Evolutionary conservation across 2,888 invertebrate genomes (phyloP).

Genomic region (Acanthosepion pharaonis): DNA sequence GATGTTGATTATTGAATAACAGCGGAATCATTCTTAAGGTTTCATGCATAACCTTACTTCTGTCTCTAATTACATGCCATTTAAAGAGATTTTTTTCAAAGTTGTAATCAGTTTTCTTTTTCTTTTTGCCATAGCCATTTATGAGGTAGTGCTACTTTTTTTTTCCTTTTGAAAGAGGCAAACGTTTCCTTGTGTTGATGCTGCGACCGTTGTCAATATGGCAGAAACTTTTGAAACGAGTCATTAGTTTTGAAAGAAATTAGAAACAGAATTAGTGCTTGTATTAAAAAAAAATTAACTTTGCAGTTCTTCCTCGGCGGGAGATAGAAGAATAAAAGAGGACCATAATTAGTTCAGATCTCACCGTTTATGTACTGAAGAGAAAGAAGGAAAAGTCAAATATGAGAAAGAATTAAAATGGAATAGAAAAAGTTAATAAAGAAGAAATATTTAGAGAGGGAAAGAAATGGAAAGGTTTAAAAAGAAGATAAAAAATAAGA

Average conservation of each 20-base stretch:
- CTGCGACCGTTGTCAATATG: background rate
- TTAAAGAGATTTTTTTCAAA: background rate
- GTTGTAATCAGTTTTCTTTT: background rate
- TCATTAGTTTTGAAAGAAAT: conserved; percentile 6
- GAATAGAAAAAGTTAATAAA: too few relatives aligned
- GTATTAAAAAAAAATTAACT: background rate
- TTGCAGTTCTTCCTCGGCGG: background rate
- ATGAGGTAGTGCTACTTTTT: background rate
- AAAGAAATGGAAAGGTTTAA: too few relatives aligned
- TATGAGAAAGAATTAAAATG: too few relatives aligned
- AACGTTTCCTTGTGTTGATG: background rate
- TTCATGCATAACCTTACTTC: background rate
- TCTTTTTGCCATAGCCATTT: background rate
- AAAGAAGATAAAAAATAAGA: too few relatives aligned
- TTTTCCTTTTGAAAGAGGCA: background rate
- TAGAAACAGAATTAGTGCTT: background rate
- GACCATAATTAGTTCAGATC: too few relatives aligned
- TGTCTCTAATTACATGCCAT: background rate
- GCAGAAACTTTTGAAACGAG: background rate
- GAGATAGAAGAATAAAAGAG: too few relatives aligned
- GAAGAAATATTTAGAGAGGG: too few relatives aligned
- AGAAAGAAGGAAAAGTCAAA: too few relatives aligned
- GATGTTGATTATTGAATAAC: background rate
- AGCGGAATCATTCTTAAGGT: background rate
- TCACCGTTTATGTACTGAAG: too few relatives aligned